phyloP scores from a whole-genome alignment of 2,113 vertebrate genomes.

The Laticauda laticaudata region DNA sequence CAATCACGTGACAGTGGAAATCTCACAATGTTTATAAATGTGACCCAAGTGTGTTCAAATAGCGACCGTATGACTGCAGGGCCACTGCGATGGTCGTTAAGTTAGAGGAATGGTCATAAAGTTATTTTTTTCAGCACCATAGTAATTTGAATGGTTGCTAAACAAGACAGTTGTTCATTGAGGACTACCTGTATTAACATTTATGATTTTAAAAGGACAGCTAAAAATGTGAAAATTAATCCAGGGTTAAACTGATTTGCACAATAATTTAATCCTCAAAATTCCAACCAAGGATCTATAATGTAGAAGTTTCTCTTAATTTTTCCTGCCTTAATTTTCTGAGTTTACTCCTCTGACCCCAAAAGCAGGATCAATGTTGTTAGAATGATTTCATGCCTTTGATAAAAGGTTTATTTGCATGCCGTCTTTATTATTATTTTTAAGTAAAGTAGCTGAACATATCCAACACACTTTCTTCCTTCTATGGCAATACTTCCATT shows the following conservation, averaged over 20 bases:
- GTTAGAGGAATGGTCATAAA: not conserved
- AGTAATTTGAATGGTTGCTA: not conserved
- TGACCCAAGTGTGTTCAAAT: not conserved
- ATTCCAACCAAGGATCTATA: not conserved
- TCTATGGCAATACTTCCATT: not conserved
- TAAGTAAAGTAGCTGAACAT: not conserved
- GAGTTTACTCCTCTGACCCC: not conserved
- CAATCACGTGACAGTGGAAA: not conserved
- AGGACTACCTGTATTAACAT: not conserved
- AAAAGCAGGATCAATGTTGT: not conserved
- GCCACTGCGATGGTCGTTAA: not conserved
- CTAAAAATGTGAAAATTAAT: not conserved
- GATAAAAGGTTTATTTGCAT: not conserved
- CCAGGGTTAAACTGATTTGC: not conserved
- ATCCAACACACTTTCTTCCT: not conserved
- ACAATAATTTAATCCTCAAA: not conserved
- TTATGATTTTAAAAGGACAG: not conserved
- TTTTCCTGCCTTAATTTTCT: not conserved
- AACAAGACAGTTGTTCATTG: not conserved
- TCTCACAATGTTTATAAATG: not conserved
- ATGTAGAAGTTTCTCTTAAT: not conserved
- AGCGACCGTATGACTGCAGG: not conserved
- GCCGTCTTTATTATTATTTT: not conserved
- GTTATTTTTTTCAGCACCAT: not conserved
- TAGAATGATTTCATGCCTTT: not conserved